Percentiles rank a stretch among this genome's conserved stretches.
Evolutionary conservation across 1,140 invertebrate species (phyloP).

Genomic region (Bombus sylvicola): DNA sequence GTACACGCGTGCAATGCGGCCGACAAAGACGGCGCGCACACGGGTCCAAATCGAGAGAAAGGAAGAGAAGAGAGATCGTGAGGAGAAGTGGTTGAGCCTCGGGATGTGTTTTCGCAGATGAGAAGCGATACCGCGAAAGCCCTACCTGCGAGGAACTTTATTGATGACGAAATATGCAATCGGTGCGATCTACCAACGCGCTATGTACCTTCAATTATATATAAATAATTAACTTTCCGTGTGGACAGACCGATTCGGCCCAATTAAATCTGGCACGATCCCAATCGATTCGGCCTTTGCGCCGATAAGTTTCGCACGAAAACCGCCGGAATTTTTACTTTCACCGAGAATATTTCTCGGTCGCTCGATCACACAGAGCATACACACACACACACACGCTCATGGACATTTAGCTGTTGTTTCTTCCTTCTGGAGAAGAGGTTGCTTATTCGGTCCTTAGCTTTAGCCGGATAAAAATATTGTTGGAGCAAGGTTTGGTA

Average conservation of each 20-base stretch:
- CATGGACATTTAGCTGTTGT: background rate
- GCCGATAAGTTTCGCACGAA: constrained; percentile 33
- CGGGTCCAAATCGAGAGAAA: background rate
- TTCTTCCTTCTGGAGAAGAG: background rate
- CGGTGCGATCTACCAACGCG: constrained; percentile 66
- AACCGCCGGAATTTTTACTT: background rate
- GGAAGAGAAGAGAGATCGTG: background rate
- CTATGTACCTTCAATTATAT: constrained; percentile 69
- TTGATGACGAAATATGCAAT: constrained; percentile 74
- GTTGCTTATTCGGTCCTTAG: too few species aligned
- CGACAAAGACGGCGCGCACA: constrained; percentile 10
- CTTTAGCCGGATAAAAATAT: constrained; percentile 30
- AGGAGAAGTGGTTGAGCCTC: constrained; percentile 15
- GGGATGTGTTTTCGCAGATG: constrained; percentile 71
- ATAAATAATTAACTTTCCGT: constrained; percentile 70
- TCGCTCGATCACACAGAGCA: too few species aligned
- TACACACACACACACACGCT: too few species aligned
- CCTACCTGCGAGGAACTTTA: constrained; percentile 67
- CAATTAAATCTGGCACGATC: constrained; percentile 64
- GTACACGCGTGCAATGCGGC: constrained; percentile 7
- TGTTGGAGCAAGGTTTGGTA: background rate
- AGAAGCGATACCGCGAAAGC: constrained; percentile 65
- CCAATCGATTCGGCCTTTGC: constrained; percentile 34
- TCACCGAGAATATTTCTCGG: background rate
- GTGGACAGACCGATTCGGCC: constrained; percentile 49